These are phyloP conservation scores for Calidris pugnax DNA, from an alignment of 2,113 vertebrate species.

Conservation along the genomic window DNA sequence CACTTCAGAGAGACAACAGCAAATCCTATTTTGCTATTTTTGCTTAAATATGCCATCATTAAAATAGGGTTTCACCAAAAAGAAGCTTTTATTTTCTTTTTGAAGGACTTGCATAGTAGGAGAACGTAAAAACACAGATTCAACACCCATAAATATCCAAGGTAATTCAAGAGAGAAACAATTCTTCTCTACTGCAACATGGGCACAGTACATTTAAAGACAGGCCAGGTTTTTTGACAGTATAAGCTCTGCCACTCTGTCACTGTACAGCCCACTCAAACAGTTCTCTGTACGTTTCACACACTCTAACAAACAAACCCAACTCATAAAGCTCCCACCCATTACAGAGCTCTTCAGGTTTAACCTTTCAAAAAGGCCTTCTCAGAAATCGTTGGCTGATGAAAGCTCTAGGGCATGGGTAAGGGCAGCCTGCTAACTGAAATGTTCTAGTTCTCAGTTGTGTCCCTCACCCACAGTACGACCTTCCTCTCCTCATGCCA, in stretches of 20 bases:
- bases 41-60: neutral
- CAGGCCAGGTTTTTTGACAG: neutral
- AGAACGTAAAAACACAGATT: neutral
- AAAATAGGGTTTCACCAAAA: neutral
- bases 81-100: neutral
- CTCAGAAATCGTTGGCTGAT: neutral
- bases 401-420: neutral
- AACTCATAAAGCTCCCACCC: neutral
- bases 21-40: neutral
- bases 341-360: neutral
- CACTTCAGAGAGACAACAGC: neutral
- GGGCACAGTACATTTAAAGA: neutral
- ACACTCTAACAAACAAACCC: neutral
- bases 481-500: neutral
- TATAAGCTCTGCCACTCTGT: neutral
- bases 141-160: neutral
- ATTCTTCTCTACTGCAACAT: neutral
- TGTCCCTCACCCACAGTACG: neutral
- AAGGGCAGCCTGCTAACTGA: neutral
- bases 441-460: neutral
- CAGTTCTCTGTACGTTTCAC: neutral
- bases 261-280: neutral
- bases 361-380: neutral
- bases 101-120: neutral
- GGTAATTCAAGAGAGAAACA: neutral